Percentiles rank a stretch among this genome's conserved stretches.
These are phyloP conservation scores for Nettapus auritus DNA, from an alignment of 2,113 vertebrate genomes.

Conservation along the genomic window DNA sequence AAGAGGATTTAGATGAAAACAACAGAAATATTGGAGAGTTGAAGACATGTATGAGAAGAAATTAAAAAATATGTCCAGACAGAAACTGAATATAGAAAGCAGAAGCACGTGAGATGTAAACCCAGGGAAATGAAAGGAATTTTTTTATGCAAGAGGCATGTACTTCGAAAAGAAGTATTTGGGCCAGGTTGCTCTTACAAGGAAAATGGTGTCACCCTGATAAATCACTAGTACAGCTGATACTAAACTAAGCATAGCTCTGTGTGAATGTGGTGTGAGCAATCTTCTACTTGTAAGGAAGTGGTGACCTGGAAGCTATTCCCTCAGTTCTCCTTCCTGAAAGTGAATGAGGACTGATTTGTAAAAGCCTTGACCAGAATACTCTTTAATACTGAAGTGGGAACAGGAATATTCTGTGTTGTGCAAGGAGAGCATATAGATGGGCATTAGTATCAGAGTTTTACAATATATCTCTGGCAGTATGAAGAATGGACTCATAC, in stretches of 20 bases:
- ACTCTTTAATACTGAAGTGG: neutral
- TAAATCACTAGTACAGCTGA: neutral
- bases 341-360: neutral
- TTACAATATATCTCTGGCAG: neutral
- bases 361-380: neutral
- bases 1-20: neutral
- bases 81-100: neutral
- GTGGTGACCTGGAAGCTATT: constrained; percentile 22
- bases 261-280: neutral
- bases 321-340: neutral
- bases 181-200: neutral
- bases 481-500: neutral
- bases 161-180: neutral
- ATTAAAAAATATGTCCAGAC: neutral
- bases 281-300: neutral
- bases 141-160: neutral
- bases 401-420: neutral
- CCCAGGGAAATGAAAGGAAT: neutral
- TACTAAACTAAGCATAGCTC: neutral
- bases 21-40: neutral
- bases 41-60: neutral
- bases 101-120: neutral
- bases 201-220: neutral
- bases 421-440: neutral
- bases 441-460: neutral